These are phyloP conservation scores for Hippocampus guttulatus DNA, from an alignment of 2,113 vertebrate species.

Conservation along the genomic window DNA sequence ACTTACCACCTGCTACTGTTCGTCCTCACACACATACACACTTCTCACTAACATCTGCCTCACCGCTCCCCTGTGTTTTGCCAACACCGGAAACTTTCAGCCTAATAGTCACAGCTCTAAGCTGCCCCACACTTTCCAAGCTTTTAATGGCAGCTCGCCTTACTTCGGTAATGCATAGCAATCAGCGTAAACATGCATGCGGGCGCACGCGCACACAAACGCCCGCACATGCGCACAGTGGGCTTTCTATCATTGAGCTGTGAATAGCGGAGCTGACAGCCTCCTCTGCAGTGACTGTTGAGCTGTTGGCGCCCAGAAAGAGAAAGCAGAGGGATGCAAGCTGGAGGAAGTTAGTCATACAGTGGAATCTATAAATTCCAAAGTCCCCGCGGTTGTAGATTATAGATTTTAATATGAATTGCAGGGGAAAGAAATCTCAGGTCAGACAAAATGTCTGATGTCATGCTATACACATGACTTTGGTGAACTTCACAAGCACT, in stretches of 20 bases:
- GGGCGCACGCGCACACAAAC: constrained; percentile 20
- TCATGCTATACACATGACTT: neutral
- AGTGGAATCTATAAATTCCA: neutral
- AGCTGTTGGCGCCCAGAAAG: constrained; percentile 36
- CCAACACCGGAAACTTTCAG: constrained; percentile 64
- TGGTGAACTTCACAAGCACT: neutral
- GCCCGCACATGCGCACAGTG: constrained; percentile 24
- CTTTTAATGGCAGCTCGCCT: constrained; percentile 60
- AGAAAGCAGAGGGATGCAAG: constrained; percentile 10
- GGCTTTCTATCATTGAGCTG: constrained; percentile 49
- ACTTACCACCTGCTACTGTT: constrained; percentile 70
- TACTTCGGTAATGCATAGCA: constrained; percentile 68
- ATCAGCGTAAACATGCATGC: constrained; percentile 49
- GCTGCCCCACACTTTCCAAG: constrained; percentile 58
- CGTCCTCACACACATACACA: constrained; percentile 32
- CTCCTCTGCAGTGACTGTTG: constrained; percentile 22
- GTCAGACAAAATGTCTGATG: neutral
- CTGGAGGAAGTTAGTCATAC: neutral
- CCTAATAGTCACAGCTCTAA: constrained; percentile 65
- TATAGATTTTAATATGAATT: neutral
- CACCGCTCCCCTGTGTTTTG: constrained; percentile 61
- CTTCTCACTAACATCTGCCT: constrained; percentile 60
- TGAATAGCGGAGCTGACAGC: constrained; percentile 48
- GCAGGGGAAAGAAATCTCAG: neutral
- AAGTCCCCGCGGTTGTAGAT: neutral